Percentiles rank a stretch among this genome's conserved stretches.
phyloP scores from a whole-genome alignment of 2,797 vertebrate genomes.

The Petrocephalus schoutedeni region DNA sequence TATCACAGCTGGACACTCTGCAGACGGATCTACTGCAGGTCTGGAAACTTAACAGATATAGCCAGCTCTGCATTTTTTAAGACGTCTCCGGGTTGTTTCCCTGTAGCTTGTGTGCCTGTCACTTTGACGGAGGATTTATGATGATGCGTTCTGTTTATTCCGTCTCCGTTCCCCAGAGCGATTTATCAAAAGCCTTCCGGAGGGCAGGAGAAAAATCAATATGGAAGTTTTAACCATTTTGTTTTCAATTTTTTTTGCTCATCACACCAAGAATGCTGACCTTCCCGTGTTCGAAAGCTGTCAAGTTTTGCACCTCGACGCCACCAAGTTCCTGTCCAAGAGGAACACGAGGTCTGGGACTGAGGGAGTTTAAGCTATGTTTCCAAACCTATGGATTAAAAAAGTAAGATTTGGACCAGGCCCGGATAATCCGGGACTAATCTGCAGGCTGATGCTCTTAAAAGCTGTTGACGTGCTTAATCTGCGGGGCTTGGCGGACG shows the following conservation, averaged over 20 bases:
- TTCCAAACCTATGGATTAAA: constrained; percentile 5
- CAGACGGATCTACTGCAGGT: background rate
- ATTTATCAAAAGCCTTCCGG: background rate
- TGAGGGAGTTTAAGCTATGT: background rate
- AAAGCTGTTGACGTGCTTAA: constrained; percentile 4
- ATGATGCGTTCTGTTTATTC: background rate
- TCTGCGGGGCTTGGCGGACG: background rate
- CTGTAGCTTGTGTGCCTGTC: background rate
- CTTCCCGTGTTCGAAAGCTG: background rate
- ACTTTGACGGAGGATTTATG: background rate
- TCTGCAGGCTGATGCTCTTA: constrained; percentile 8
- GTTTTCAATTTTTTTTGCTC: background rate
- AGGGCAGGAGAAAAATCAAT: background rate
- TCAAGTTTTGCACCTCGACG: background rate
- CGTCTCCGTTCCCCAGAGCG: background rate
- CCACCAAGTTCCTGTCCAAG: background rate
- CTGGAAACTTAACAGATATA: background rate
- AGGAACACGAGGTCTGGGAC: background rate
- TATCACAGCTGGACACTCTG: background rate
- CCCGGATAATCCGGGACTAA: constrained; percentile 5
- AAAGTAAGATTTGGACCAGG: background rate
- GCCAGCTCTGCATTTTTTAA: background rate
- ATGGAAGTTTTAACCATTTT: background rate
- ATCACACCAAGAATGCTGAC: background rate
- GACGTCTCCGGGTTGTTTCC: background rate